Base-by-base conservation (phyloP, 2,888 invertebrate species). In the Fragum fragum region DNA sequence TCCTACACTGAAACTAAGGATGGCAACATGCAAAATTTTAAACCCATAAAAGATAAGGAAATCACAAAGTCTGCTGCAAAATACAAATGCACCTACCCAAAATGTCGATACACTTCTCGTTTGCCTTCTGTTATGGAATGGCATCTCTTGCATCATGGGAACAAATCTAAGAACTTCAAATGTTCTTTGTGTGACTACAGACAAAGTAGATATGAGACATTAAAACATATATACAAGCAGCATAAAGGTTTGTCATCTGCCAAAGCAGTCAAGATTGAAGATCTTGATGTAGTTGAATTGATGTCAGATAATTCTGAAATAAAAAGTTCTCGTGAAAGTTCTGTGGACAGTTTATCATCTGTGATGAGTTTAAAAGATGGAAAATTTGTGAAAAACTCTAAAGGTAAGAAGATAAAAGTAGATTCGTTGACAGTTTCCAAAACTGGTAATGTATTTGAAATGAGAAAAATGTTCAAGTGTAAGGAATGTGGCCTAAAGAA, bases 41-140 rank as follows among this genome's bases (percentile, higher is more conserved):
- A 47, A 3, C 14, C 47, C 18, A 1, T 16, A 14, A 47, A 47
- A 47, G 14, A 47, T n/a, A 47, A 47, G n/a, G 47, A 3, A 14
- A n/a, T 47, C 5, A 14, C 5, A 14, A 47, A 47, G 47, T 3
- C 47, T 18, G 47, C n/a, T 14, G 18, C 47, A 26, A 42, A 39
- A 36, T 66, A 42, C 23, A 39, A 28, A n/a, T 53, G 39, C 5
- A 76, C 79, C 26, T 91, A 89, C 73, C 79, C 87, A 29, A 76
- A 87, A 11, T 91, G 91, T 75, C 73, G 79, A 23, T 88, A 90
- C 66, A 82, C 86, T 61, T 76, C 86, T 21, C 85, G 79, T 23
- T 55, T 59, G 26, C 53, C 36, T 23, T n/a, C 57, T 28, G 14
- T 70, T 28, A 53, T 86, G n/a, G 53, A 61, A 1, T 72, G 63